Evolutionary conservation across 2,797 vertebrate species (phyloP), one percentile per base, ranked within the genome.

Genomic region (Acipenser ruthenus): DNA sequence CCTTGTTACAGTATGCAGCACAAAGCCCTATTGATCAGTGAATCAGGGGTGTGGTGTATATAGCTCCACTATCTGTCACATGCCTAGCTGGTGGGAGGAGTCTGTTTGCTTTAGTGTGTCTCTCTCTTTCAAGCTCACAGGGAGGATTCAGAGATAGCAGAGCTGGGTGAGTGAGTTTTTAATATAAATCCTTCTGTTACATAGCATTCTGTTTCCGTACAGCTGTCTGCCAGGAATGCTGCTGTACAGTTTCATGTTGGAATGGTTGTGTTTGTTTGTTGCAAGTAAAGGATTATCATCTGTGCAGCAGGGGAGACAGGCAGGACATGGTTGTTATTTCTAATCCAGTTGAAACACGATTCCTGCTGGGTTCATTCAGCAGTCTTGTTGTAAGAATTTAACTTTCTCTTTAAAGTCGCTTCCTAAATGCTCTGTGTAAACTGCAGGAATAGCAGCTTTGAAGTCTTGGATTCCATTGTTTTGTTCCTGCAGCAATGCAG

Each of bases 91-190:
- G 83, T 74, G 83, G 89, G 86, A 60, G 83, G 79, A 83, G 80
- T 72, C 69, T 62, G 37, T 82, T 53, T 50, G 68, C 70, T 80
- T 75, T 73, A 70, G 70, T 77, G 70, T 60, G 58, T 75, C 76
- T 79, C 78, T 84, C 88, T 86, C 88, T 18, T 1, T 91, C 84
- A 73, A 83, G 79, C 78, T 80, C 81, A 84, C 80, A 79, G 75
- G 79, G 62, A 80, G 84, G 83, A 87, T 80, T 83, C 84, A 82
- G 81, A 79, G 77, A 75, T 73, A 80, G 76, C 70, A 75, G 73
- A 68, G 67, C 72, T 77, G 76, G 76, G 68, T 67, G 67, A 77
- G 76, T 70, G 67, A 79, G 73, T 77, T 73, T 18, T 49, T 12
- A 11, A 7, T 69, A 18, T 64, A 48, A 60, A 53, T 58, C 10